Evolutionary conservation across 2,113 vertebrate species (phyloP).

Genomic region (Nycticorax nycticorax): DNA sequence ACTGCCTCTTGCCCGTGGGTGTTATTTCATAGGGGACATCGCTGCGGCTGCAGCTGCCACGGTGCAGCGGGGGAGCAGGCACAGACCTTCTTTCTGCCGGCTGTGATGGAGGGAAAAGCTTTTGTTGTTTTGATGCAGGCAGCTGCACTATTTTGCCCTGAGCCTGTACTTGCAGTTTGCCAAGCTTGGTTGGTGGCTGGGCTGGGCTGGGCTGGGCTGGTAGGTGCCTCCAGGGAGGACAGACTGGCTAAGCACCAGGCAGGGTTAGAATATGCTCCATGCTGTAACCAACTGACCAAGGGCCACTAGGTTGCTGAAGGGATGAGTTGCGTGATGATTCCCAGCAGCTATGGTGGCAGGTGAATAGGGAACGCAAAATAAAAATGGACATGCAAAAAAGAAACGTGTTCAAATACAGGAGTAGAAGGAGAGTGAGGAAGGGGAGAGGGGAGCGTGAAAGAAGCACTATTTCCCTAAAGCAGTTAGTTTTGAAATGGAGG

Average conservation of each 20-base stretch:
- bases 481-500: background rate
- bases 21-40: background rate
- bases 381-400: background rate
- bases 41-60: fast-evolving
- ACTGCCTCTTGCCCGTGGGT: fast-evolving
- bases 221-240: background rate
- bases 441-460: background rate
- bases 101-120: background rate
- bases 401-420: background rate
- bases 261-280: background rate
- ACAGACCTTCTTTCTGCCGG: background rate
- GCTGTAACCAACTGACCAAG: background rate
- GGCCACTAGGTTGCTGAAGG: background rate
- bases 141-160: background rate
- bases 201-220: background rate
- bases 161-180: background rate
- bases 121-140: background rate
- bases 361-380: background rate
- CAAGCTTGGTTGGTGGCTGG: background rate
- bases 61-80: background rate
- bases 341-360: background rate
- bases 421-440: background rate
- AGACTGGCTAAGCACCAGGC: background rate
- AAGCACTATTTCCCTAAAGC: background rate
- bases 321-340: background rate